Conservation (phyloP, 2,888 invertebrate genomes). For the Heliconius ismenius region DNA sequence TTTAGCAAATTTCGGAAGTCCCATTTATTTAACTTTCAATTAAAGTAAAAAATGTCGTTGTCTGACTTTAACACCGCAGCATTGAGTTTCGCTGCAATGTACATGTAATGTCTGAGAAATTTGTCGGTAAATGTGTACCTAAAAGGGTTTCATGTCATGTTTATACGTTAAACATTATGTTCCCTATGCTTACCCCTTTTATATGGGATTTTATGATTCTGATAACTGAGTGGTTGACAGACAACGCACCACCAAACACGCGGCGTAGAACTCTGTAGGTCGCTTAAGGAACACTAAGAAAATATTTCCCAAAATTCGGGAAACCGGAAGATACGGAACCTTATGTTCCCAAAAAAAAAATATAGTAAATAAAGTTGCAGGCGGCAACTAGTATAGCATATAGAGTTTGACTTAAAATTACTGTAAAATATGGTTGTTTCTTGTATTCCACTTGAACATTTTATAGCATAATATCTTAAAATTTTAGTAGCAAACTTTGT, state of each 20-base stretch:
- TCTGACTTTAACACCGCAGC: not conserved
- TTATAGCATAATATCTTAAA: slow-evolving; percentile 5
- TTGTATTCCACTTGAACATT: not conserved
- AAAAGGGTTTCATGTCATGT: too few species aligned
- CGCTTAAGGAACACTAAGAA: too few species aligned
- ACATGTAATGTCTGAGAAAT: not conserved
- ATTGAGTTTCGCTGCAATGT: not conserved
- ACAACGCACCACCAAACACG: too few species aligned
- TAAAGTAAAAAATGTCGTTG: not conserved
- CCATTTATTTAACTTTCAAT: not conserved
- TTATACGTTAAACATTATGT: too few species aligned
- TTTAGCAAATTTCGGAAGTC: not conserved
- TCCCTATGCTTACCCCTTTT: too few species aligned
- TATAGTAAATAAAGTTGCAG: too few species aligned
- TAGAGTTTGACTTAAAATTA: not conserved
- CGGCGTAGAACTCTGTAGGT: too few species aligned
- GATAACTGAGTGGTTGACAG: too few species aligned
- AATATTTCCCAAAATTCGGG: too few species aligned
- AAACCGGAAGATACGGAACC: too few species aligned
- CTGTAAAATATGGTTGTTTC: not conserved
- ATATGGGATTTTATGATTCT: too few species aligned
- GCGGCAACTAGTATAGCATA: not conserved
- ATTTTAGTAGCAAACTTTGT: slow-evolving; percentile 10
- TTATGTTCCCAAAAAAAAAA: too few species aligned
- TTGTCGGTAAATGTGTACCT: not conserved